Conservation (phyloP, 2,888 invertebrate genomes). For the Brachypalpus laphriformis region DNA sequence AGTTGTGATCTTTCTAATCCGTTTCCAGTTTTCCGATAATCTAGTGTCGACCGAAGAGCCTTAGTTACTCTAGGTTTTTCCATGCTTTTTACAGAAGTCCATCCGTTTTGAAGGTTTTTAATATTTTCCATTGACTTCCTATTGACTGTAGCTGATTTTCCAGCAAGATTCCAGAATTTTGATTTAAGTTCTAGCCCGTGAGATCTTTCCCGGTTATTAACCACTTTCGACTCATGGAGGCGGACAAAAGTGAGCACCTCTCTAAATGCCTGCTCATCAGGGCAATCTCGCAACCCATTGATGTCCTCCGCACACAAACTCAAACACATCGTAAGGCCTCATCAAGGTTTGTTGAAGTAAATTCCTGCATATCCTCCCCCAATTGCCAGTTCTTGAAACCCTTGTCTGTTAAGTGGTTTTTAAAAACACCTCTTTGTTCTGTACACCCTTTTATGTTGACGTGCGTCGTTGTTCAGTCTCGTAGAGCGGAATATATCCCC, state of each 20-base stretch:
- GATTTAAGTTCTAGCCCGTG: neutral
- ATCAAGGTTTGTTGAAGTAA: conserved; percentile 1
- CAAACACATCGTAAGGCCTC: neutral
- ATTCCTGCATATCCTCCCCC: neutral
- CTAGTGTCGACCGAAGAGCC: no score
- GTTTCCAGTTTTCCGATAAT: no score
- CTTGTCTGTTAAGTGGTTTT: conserved; percentile 46
- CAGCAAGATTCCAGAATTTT: neutral
- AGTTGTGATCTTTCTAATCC: no score
- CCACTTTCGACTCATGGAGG: neutral
- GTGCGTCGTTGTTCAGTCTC: neutral
- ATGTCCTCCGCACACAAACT: neutral
- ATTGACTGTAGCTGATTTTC: no score
- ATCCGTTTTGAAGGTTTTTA: no score
- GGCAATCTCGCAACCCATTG: neutral
- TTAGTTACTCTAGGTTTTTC: no score
- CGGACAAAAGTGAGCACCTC: neutral
- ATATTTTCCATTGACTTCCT: no score
- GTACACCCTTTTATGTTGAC: neutral
- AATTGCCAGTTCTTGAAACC: conserved; percentile 20
- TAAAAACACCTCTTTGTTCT: conserved; percentile 34
- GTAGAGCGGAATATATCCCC: neutral
- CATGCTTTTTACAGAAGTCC: no score
- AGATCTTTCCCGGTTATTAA: neutral
- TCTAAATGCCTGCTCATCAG: conserved; percentile 3